These are phyloP conservation scores for Aurelia sp. DNA, from an alignment of 30 jellyfish, hydroid and myxozoan species.

Conservation along the genomic window DNA sequence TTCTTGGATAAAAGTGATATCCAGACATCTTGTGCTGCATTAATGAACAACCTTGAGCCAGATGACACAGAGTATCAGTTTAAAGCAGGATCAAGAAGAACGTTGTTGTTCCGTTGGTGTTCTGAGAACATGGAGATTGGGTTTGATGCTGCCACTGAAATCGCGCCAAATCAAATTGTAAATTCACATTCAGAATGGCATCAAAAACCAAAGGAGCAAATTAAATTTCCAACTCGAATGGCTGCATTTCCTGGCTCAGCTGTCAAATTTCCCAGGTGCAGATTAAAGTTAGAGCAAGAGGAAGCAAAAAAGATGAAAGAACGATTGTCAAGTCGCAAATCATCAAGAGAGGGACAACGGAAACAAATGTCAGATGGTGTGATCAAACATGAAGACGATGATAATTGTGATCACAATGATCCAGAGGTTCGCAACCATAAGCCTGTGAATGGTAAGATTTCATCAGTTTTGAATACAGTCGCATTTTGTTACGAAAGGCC, in stretches of 20 bases:
- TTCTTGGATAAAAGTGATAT: no score
- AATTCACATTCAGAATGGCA: conserved; percentile 51
- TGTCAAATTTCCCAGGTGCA: conserved; percentile 70
- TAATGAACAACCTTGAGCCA: no score
- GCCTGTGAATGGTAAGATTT: conserved; percentile 30
- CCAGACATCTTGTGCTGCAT: no score
- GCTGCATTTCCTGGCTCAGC: conserved; percentile 78
- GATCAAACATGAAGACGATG: not conserved
- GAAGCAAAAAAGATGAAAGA: conserved; percentile 74
- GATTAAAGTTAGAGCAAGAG: conserved; percentile 54
- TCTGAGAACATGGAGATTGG: conserved; percentile 41
- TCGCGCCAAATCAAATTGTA: conserved; percentile 52
- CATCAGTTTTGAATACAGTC: not conserved
- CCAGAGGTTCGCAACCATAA: not conserved
- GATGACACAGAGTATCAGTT: no score
- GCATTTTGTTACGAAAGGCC: no score
- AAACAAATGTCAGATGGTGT: conserved; percentile 1
- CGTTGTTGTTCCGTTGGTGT: conserved; percentile 14
- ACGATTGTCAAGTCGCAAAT: conserved; percentile 47
- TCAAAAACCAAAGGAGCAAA: not conserved
- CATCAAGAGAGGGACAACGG: not conserved
- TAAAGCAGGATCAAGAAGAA: not conserved
- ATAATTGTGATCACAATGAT: no score
- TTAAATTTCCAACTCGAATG: conserved; percentile 55
- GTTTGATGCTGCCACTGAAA: not conserved